Conservation (phyloP, 1,140 invertebrate genomes). For the Procambarus clarkii region DNA sequence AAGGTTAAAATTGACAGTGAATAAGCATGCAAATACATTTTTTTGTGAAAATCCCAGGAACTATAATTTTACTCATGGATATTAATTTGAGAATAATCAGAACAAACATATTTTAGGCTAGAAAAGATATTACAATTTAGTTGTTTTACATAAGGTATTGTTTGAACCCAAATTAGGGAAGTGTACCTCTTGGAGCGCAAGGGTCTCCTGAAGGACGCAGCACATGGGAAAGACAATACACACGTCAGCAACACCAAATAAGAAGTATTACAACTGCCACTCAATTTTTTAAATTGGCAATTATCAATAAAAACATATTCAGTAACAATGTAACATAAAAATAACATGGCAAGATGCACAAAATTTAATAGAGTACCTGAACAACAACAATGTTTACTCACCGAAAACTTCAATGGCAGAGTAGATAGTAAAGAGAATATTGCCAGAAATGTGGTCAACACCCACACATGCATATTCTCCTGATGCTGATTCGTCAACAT, state of each 20-base stretch:
- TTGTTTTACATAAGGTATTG: no score
- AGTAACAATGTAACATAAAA: no score
- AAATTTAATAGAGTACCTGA: neutral
- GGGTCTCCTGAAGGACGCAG: slow-evolving; percentile 54
- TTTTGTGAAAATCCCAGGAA: no score
- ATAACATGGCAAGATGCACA: no score
- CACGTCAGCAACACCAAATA: neutral
- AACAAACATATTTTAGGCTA: no score
- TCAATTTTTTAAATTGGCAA: neutral
- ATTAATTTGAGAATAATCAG: no score
- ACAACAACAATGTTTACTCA: slow-evolving; percentile 75
- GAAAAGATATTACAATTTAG: neutral
- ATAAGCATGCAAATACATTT: no score
- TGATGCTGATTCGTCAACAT: slow-evolving; percentile 81
- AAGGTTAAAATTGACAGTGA: no score
- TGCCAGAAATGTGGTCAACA: slow-evolving; percentile 76
- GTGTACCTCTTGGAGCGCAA: slow-evolving; percentile 43
- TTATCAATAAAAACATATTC: neutral
- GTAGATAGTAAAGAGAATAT: slow-evolving; percentile 76
- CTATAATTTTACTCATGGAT: no score
- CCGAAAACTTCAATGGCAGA: slow-evolving; percentile 80
- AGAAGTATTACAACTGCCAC: neutral
- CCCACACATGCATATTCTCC: slow-evolving; percentile 88
- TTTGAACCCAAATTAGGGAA: no score
- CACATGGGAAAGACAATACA: slow-evolving; percentile 20